A percentile compares a stretch with the other conserved stretches of the same genome.
Conservation (phyloP, 2,797 vertebrate genomes). For the Coluber constrictor region DNA sequence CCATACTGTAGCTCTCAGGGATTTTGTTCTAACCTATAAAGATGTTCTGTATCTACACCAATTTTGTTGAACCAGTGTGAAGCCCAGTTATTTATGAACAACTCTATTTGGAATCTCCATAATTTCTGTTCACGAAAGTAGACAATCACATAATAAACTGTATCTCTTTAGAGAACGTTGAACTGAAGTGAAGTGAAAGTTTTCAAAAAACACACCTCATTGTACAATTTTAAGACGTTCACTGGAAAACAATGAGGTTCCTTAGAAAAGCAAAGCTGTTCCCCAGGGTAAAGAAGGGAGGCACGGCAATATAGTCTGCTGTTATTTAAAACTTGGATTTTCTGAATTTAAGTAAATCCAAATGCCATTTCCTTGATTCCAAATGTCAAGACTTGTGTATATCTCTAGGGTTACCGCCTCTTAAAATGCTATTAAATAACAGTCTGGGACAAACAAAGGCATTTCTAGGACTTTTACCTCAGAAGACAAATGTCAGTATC, state of each 20-base stretch:
- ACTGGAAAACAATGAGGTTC: not conserved
- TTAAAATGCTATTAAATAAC: conserved; percentile 48
- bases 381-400: conserved; percentile 43
- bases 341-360: conserved; percentile 37
- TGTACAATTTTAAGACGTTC: conserved; percentile 23
- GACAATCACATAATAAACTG: not conserved
- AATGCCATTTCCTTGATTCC: conserved; percentile 46
- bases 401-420: conserved; percentile 29
- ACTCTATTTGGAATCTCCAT: not conserved
- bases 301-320: not conserved
- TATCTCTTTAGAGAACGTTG: conserved; percentile 9
- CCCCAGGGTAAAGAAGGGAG: not conserved
- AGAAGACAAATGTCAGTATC: conserved; percentile 25
- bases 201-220: not conserved
- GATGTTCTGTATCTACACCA: not conserved
- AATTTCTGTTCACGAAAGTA: not conserved
- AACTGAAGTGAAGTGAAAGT: conserved; percentile 10
- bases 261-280: not conserved
- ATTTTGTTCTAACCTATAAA: not conserved
- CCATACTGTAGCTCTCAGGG: not conserved
- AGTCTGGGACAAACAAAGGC: conserved; percentile 43
- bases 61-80: not conserved
- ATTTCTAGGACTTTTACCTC: conserved; percentile 36
- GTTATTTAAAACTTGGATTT: conserved; percentile 25
- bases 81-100: not conserved